Percentiles rank a stretch among this genome's conserved stretches.
phyloP scores from a whole-genome alignment of 2,113 vertebrate genomes.

The Phalacrocorax aristotelis region DNA sequence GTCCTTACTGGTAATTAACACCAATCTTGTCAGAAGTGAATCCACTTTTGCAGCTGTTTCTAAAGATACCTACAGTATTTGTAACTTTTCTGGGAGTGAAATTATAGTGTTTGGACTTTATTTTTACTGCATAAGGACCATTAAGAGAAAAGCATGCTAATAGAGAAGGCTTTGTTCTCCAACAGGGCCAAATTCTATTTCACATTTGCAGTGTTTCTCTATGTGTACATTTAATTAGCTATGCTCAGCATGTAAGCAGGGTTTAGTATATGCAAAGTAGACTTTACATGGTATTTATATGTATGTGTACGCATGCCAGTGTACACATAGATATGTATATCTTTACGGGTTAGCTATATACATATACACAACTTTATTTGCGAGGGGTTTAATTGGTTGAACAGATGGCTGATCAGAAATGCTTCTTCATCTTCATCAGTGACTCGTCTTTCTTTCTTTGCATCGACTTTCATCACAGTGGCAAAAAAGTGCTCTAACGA shows the following conservation, averaged over 20 bases:
- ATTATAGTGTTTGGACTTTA: slow-evolving; percentile 80
- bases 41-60: slow-evolving; percentile 81
- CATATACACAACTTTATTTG: slow-evolving; percentile 27
- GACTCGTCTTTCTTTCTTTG: slow-evolving; percentile 71
- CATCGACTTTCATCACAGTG: slow-evolving; percentile 62
- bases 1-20: slow-evolving; percentile 86
- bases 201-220: slow-evolving; percentile 1
- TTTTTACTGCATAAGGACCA: slow-evolving; percentile 74
- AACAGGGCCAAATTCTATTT: slow-evolving; percentile 19
- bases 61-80: slow-evolving; percentile 80
- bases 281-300: neutral
- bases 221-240: slow-evolving; percentile 22
- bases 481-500: slow-evolving; percentile 73
- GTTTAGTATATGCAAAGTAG: neutral
- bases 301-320: neutral
- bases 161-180: slow-evolving; percentile 71
- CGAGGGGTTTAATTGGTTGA: slow-evolving; percentile 56
- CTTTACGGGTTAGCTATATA: slow-evolving; percentile 19
- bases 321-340: slow-evolving; percentile 14
- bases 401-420: slow-evolving; percentile 68
- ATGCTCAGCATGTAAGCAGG: neutral
- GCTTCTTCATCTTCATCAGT: slow-evolving; percentile 72
- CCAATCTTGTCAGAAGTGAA: slow-evolving; percentile 81
- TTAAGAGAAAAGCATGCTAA: slow-evolving; percentile 65
- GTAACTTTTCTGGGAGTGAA: slow-evolving; percentile 77